Percentiles rank a stretch among this genome's conserved stretches.
Evolutionary conservation across 1,140 invertebrate genomes (phyloP).

Genomic region (Hyposmocoma kahamanoa): DNA sequence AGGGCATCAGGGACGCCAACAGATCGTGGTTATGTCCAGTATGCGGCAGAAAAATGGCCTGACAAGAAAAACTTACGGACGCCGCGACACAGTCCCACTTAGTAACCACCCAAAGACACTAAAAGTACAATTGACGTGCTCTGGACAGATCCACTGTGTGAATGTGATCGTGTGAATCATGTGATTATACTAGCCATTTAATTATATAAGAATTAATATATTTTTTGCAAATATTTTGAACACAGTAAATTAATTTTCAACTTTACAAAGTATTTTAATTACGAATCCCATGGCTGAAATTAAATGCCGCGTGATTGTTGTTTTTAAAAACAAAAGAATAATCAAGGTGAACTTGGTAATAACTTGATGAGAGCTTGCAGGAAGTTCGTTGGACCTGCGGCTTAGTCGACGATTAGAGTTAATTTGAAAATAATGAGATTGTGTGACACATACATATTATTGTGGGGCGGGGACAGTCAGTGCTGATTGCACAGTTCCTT

Average conservation of each 20-base stretch:
- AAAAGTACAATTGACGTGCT: conserved; percentile 7
- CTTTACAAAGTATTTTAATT: conserved; percentile 36
- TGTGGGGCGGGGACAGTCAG: not conserved
- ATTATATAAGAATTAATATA: conserved; percentile 20
- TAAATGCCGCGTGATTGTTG: not conserved
- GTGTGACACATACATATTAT: conserved; percentile 15
- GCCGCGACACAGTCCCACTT: conserved; percentile 76
- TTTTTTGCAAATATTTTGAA: conserved; percentile 25
- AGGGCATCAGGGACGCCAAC: conserved; percentile 75
- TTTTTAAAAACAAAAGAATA: conserved; percentile 34
- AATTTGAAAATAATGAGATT: conserved; percentile 59
- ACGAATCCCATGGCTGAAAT: too few relatives aligned
- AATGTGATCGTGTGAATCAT: conserved; percentile 15
- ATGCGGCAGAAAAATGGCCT: conserved; percentile 79
- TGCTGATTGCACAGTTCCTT: too few relatives aligned
- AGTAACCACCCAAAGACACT: too few relatives aligned
- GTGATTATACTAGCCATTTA: conserved; percentile 18
- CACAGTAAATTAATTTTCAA: conserved; percentile 33
- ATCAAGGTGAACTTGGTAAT: conserved; percentile 20
- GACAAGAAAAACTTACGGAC: conserved; percentile 72
- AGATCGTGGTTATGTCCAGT: conserved; percentile 81
- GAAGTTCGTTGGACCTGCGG: conserved; percentile 45
- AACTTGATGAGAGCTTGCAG: conserved; percentile 24
- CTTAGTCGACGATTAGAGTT: conserved; percentile 51
- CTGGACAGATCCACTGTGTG: conserved; percentile 4